These are phyloP conservation scores for Cheirogaleus major DNA, from an alignment of 2,797 vertebrate species.

Conservation along the genomic window DNA sequence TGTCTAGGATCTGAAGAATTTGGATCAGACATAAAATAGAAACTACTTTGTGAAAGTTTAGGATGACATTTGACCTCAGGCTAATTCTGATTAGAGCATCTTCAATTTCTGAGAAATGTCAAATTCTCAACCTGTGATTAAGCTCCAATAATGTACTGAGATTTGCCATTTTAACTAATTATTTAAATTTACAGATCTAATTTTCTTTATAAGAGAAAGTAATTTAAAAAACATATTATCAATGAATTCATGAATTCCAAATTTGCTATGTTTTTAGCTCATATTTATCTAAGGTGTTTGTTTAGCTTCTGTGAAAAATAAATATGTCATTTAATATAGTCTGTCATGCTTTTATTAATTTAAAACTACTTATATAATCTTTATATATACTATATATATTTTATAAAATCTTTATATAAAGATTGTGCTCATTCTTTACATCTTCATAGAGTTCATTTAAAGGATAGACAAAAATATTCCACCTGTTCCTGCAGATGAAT, in stretches of 20 bases:
- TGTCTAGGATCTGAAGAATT: neutral
- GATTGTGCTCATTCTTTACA: neutral
- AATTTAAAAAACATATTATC: neutral
- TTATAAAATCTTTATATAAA: neutral
- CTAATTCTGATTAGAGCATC: neutral
- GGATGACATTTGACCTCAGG: neutral
- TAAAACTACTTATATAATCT: neutral
- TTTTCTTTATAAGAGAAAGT: neutral
- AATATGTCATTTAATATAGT: conserved; percentile 62
- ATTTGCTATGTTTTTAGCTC: neutral
- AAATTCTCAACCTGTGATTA: neutral
- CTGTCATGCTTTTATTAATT: conserved; percentile 19
- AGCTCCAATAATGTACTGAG: neutral
- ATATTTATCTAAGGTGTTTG: conserved; percentile 41
- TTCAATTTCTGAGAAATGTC: neutral
- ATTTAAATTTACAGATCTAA: neutral
- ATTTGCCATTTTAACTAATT: neutral
- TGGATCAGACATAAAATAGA: neutral
- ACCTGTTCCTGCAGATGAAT: neutral
- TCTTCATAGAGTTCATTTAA: too few species aligned
- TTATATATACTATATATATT: too few species aligned
- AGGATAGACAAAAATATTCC: neutral
- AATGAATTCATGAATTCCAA: neutral
- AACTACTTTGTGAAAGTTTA: neutral
- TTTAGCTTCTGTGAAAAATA: conserved; percentile 53